Base-by-base conservation (phyloP, 1,140 invertebrate species). In the Megathymus violae region DNA sequence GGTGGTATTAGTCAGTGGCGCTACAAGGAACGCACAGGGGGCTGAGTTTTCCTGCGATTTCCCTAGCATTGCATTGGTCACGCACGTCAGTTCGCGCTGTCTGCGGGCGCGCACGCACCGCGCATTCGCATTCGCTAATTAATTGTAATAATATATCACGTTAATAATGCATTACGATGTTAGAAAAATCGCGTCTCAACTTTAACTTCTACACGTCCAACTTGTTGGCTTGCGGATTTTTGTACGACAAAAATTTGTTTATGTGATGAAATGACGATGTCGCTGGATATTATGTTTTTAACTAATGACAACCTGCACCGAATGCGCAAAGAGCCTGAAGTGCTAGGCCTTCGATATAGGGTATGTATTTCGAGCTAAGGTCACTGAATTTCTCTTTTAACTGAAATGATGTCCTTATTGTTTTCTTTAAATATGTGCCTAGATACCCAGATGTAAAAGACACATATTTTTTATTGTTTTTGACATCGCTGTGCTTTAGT, bases 211-310 rank as follows among this genome's bases (percentile, higher is more conserved):
- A 11, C 13, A 22, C 51, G 38, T 13, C 38, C 11, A 27, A 47
- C 4, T 19, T n/a, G 41, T 14, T 11, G 51, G 51, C 40, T 56
- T 43, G 25, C n/a, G 40, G 52, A 56, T 56, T 56, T 56, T 56
- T 66, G 67, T 41, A 67, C 56, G 58, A 67, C 61, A 68, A 71
- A 66, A 70, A 71, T 72, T 69, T 67, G 64, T 76, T 78, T 73
- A 69, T 70, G 68, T 54, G 69, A 61, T 69, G 65, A 54, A 71
- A 75, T 78, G 76, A 71, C 74, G 74, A 74, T 83, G 89, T 87
- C 87, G 47, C 64, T 88, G 72, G 89, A 89, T 85, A 89, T 89
- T 58, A 92, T 92, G 91, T 91, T 92, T 86, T 85, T 92, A 72
- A 91, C 89, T 10, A 89, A 92, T 58, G 91, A 92, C 69, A 92